Evolutionary conservation across 2,888 invertebrate species (phyloP), one percentile per base, ranked within the genome.

Genomic region (Chrysolina oricalcia): DNA sequence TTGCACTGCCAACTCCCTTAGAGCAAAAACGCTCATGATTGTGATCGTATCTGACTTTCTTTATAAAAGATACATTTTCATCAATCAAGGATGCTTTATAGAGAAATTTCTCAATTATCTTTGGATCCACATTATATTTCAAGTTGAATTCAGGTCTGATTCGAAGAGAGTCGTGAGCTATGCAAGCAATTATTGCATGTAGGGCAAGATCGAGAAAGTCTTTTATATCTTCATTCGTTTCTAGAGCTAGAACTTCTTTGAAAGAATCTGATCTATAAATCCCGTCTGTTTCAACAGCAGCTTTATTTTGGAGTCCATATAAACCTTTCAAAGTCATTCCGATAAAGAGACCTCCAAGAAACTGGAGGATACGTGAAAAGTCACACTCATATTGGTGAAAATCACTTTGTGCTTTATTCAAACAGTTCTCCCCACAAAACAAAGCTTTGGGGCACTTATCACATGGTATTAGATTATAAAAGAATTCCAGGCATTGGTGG

Each of bases 311-410:
- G 81, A 75, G 89, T 85, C 80, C 87, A 83, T 82, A 87, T 86
- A 46, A 90, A 65, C 71, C 71, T 41, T 50, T 84, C 17, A 92
- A 82, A 2, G 90, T 90, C 1, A 92, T 91, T 83, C 93, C 91
- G 69, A 94, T 84, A 35, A 93, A 92, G 11, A 94, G 88, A 35
- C 93, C 87, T 81, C 93, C 93, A 9, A 94, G 89, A 87, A 94
- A 93, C 19, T 91, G 84, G 88, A 93, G 90, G 43, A 89, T 86
- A n/a, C 92, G 85, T 48, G 96, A 90, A 53, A 95, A 88, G 1
- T 90, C 86, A 85, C 97, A 97, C 89, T 97, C 97, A 77, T 92
- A 90, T 77, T 90, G 89, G 87, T 98, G 97, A 87, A 94, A 95
- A 21, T 90, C 89, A 48, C 90, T 87, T n/a, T n/a, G n/a, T n/a